Percentiles rank a stretch among this genome's conserved stretches.
Conservation (phyloP, 2,113 vertebrate species). For the Tragelaphus buxtoni region DNA sequence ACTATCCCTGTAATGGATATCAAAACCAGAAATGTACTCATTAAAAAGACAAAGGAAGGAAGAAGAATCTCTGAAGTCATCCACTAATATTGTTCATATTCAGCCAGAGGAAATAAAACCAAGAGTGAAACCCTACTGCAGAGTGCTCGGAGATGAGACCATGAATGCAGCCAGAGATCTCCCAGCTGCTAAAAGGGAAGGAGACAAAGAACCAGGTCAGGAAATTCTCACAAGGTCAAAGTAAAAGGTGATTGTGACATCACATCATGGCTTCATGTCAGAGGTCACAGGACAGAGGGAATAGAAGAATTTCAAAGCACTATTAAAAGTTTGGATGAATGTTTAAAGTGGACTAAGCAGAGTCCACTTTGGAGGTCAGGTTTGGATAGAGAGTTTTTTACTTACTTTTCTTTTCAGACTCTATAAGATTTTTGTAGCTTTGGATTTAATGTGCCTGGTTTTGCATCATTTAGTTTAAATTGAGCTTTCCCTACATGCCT, state of each 20-base stretch:
- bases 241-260: slow-evolving; percentile 56
- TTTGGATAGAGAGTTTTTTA: background rate
- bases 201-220: background rate
- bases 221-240: slow-evolving; percentile 13
- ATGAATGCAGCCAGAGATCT: background rate
- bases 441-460: background rate
- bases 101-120: slow-evolving; percentile 1
- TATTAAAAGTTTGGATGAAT: background rate
- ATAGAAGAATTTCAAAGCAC: background rate
- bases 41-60: background rate
- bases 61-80: background rate
- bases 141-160: background rate
- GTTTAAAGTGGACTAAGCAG: slow-evolving; percentile 1
- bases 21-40: background rate
- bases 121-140: background rate
- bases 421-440: background rate
- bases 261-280: slow-evolving; percentile 31
- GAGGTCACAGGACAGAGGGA: background rate
- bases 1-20: background rate
- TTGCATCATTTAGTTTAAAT: background rate
- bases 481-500: background rate
- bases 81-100: background rate
- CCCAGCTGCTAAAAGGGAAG: background rate
- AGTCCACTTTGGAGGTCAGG: background rate
- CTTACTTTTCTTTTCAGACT: background rate